Evolutionary conservation across 1,140 invertebrate genomes (phyloP), one percentile per base, ranked within the genome.

Genomic region (Leptestheria dahalacensis): DNA sequence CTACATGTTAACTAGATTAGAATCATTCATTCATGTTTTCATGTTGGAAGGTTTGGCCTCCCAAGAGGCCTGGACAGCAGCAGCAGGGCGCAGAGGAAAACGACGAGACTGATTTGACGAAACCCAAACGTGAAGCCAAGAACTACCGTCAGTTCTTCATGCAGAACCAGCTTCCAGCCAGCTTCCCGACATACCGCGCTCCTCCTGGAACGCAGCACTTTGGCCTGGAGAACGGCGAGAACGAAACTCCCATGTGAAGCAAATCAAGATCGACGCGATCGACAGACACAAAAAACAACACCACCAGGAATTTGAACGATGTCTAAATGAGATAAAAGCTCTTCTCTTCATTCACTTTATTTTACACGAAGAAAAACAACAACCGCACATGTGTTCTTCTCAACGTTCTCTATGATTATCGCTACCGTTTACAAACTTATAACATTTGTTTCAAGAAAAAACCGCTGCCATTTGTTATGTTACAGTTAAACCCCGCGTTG

Each of bases 191-290:
- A 56, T 90, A 90, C 72, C 81, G 82, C 72, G 82, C 83, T 55
- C 86, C 87, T 2, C 87, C 88, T 33, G 88, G 88, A 64, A 91
- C 86, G 60, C 86, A 89, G 69, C 87, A 87, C 69, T 84, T 77
- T 29, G 62, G 62, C n/a, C 62, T 67, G 51, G 69, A 70, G 56
- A 10, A 64, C 65, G 53, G 53, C 1, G 53, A 55, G n/a, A 55
- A 55, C 21, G 53, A 6, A 2, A 55, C 53, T 15, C 24, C 53
- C 10, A 55, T 55, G 53, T 55, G 18, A 52, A 52, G 15, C 28
- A 47, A 47, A 47, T n/a, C 1, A 47, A 47, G n/a, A n/a, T n/a
- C n/a, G n/a, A n/a, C n/a, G n/a, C n/a, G 33, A 41, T 41, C 33
- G 33, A 6, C 6, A 41, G n/a, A n/a, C n/a, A n/a, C n/a, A n/a